Conservation (phyloP, 2,113 vertebrate genomes). For the Elanus axillaris region DNA sequence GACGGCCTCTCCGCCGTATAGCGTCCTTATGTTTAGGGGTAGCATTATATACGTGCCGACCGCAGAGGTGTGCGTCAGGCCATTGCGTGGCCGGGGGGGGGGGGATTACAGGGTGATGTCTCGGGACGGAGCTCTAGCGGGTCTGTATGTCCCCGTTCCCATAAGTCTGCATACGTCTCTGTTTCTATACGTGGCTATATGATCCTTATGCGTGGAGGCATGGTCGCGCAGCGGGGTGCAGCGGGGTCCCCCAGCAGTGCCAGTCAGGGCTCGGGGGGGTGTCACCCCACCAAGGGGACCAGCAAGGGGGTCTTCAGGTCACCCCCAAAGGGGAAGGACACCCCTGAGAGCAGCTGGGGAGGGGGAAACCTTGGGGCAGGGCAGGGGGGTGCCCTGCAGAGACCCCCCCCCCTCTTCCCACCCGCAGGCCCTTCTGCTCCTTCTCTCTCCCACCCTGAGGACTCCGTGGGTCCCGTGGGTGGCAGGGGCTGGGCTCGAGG, state of each 20-base stretch:
- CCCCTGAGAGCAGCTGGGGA: fast-evolving
- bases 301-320: not conserved
- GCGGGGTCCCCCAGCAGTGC: too few species aligned
- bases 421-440: not conserved
- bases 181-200: fast-evolving
- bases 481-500: slow-evolving; percentile 42
- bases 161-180: fast-evolving
- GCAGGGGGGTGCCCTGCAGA: not conserved
- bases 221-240: fast-evolving
- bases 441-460: too few species aligned
- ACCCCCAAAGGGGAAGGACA: not conserved
- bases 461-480: not conserved
- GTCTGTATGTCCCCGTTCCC: fast-evolving
- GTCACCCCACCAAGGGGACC: not conserved
- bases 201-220: fast-evolving
- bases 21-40: fast-evolving
- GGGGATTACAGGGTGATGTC: not conserved
- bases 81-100: fast-evolving
- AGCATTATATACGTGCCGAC: fast-evolving
- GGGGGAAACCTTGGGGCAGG: not conserved
- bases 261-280: not conserved
- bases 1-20: fast-evolving
- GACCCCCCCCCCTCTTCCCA: fast-evolving
- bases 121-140: fast-evolving
- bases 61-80: fast-evolving